phyloP scores from a whole-genome alignment of 1,140 invertebrate genomes.

The Bombus pyrosoma region DNA sequence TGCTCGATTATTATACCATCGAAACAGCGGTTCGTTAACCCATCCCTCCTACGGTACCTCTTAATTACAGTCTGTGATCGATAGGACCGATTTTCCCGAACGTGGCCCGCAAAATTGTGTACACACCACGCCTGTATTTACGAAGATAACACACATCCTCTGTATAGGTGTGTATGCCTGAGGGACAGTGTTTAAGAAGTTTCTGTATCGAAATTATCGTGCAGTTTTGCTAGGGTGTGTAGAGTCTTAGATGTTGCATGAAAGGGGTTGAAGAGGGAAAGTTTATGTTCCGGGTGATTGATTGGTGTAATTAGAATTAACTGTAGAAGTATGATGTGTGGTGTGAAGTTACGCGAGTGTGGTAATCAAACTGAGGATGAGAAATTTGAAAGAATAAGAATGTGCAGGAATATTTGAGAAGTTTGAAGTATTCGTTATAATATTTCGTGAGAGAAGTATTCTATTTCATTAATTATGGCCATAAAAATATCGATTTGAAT shows the following conservation, averaged over 20 bases:
- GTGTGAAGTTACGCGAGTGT: too few relatives aligned
- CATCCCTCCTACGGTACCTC: conserved; percentile 24
- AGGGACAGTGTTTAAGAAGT: neutral
- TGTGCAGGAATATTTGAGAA: too few relatives aligned
- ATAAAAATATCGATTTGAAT: too few relatives aligned
- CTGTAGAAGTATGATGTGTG: too few relatives aligned
- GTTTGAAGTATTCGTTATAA: too few relatives aligned
- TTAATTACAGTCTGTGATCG: conserved; percentile 63
- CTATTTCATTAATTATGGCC: too few relatives aligned
- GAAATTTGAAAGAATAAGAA: too few relatives aligned
- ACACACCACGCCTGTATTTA: conserved; percentile 39
- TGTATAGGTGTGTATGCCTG: neutral
- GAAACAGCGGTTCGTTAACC: conserved; percentile 66
- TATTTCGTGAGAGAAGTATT: too few relatives aligned
- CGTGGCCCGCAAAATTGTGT: conserved; percentile 56
- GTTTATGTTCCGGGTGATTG: neutral
- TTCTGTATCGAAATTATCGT: neutral
- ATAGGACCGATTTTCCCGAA: conserved; percentile 63
- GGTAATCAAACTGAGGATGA: too few relatives aligned
- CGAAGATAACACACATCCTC: conserved; percentile 27
- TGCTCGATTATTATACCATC: conserved; percentile 66
- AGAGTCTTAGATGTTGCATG: neutral
- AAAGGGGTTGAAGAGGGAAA: neutral
- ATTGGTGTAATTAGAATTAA: neutral
- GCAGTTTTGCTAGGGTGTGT: neutral